Conservation (phyloP, 1,140 invertebrate genomes). For the Nomia melanderi region DNA sequence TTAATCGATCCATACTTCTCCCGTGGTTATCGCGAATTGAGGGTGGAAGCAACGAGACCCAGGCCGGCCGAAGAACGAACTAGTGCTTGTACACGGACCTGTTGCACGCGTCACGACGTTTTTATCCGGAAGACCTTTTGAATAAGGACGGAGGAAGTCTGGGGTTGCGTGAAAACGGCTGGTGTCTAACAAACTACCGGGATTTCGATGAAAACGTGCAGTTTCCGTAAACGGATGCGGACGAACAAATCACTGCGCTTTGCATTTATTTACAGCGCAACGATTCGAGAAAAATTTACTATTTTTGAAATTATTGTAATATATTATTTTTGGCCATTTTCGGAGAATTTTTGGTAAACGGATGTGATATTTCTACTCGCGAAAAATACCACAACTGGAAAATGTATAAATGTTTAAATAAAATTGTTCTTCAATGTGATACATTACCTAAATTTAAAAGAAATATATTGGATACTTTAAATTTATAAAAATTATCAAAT, state of each 20-base stretch:
- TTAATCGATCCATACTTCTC: background rate
- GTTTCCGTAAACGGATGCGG: background rate
- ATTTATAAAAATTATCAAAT: too few relatives aligned
- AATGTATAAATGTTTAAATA: too few relatives aligned
- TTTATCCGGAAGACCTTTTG: conserved; percentile 50
- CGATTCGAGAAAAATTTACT: too few relatives aligned
- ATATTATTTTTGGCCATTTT: too few relatives aligned
- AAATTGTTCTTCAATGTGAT: too few relatives aligned
- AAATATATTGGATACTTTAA: too few relatives aligned
- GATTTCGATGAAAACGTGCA: background rate
- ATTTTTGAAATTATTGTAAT: too few relatives aligned
- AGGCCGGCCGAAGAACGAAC: background rate
- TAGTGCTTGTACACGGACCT: conserved; percentile 34
- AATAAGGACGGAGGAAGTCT: conserved; percentile 32
- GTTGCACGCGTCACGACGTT: conserved; percentile 50
- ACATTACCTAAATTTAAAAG: too few relatives aligned
- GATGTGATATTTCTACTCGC: too few relatives aligned
- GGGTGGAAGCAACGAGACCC: background rate
- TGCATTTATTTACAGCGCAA: too few relatives aligned
- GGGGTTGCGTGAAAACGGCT: background rate
- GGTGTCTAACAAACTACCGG: conserved; percentile 10
- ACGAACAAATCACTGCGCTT: background rate
- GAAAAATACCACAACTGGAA: too few relatives aligned
- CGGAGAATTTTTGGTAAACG: too few relatives aligned
- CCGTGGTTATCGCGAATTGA: background rate